These are phyloP conservation scores for Prionailurus bengalensis DNA, from an alignment of 2,113 vertebrate species.

Conservation along the genomic window DNA sequence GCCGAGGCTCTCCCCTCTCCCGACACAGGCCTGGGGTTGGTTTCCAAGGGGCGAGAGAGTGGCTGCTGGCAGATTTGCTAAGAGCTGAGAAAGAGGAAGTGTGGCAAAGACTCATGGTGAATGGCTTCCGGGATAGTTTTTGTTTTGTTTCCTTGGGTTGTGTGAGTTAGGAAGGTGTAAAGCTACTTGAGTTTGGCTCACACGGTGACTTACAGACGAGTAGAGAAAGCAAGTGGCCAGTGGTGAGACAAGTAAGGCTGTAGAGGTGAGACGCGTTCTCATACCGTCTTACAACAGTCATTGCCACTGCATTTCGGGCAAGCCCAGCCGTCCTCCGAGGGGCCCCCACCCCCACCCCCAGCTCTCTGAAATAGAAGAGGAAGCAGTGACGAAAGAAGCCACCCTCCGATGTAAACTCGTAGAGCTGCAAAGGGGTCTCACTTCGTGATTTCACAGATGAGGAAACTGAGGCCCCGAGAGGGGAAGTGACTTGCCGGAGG, in stretches of 20 bases:
- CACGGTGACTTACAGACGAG: neutral
- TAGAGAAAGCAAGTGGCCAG: neutral
- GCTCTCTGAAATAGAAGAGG: constrained; percentile 78
- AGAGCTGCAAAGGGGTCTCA: neutral
- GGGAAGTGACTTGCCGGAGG: constrained; percentile 44
- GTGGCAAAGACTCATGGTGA: constrained; percentile 82
- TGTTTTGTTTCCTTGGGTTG: constrained; percentile 57
- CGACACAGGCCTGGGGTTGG: neutral
- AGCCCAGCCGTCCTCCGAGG: neutral
- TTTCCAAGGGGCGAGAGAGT: neutral
- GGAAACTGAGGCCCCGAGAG: constrained; percentile 40
- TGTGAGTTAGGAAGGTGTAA: neutral
- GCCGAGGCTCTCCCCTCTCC: neutral
- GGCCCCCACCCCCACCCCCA: constrained; percentile 36
- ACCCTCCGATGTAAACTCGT: neutral
- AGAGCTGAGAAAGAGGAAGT: constrained; percentile 84
- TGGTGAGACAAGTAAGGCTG: fast-evolving
- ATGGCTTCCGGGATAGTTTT: constrained; percentile 80
- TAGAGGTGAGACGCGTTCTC: fast-evolving
- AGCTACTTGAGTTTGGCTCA: neutral
- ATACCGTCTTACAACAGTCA: neutral
- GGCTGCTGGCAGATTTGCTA: constrained; percentile 55
- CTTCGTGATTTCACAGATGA: constrained; percentile 62
- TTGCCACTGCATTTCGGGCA: neutral
- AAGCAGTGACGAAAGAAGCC: constrained; percentile 62